Evolutionary conservation across 2,797 vertebrate species (phyloP).

Genomic region (Esox masquinongy): DNA sequence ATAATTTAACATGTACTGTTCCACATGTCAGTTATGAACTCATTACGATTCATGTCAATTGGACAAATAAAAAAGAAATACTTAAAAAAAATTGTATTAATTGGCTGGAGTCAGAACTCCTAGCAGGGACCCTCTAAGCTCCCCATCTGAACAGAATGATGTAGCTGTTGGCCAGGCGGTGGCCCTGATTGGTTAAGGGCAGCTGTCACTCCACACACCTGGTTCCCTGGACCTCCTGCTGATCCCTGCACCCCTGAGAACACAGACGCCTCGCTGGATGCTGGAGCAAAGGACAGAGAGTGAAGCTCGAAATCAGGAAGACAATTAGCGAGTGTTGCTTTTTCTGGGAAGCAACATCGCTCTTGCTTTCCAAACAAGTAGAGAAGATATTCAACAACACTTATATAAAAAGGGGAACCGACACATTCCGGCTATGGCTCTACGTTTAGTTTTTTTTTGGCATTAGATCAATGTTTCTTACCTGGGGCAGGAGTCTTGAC

Average conservation of each 20-base stretch:
- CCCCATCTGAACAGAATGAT: slow-evolving; percentile 68
- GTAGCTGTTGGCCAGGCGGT: neutral
- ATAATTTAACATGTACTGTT: neutral
- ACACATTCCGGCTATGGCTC: neutral
- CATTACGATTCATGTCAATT: neutral
- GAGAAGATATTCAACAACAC: neutral
- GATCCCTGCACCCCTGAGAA: slow-evolving; percentile 73
- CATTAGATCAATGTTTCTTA: slow-evolving; percentile 36
- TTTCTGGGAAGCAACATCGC: neutral
- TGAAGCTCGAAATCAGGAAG: slow-evolving; percentile 10
- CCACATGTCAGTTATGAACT: neutral
- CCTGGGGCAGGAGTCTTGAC: slow-evolving; percentile 76
- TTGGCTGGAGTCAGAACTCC: neutral
- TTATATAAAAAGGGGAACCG: neutral
- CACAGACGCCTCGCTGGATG: slow-evolving; percentile 74
- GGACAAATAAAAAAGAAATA: neutral
- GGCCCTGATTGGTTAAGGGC: slow-evolving; percentile 69
- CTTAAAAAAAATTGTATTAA: neutral
- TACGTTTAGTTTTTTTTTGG: neutral
- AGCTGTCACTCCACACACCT: slow-evolving; percentile 64
- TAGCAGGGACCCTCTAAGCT: neutral
- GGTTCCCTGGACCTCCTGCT: slow-evolving; percentile 69
- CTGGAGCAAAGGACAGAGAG: slow-evolving; percentile 43
- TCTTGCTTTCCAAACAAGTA: too few relatives aligned
- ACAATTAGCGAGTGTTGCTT: neutral